Evolutionary conservation across 2,113 vertebrate species (phyloP), one percentile per base, ranked within the genome.

Genomic region (Clarias batrachus): DNA sequence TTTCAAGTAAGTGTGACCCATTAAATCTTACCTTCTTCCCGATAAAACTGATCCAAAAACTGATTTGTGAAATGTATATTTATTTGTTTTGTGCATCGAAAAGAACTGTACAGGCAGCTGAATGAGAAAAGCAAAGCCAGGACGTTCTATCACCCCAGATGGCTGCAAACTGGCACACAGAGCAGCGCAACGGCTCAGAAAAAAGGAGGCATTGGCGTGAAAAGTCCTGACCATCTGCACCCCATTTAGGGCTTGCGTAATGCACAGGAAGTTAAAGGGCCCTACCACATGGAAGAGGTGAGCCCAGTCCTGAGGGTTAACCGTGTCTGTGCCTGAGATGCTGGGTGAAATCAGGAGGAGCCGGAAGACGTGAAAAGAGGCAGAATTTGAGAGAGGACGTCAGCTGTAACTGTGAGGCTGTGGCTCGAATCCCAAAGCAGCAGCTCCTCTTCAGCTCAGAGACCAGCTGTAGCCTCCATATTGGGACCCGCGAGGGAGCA

Each of bases 391-490:
- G 21, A 21, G 60, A 84, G 78, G 17, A 71, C n/a, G 68, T 70
- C 41, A 68, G 37, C 37, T 27, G 80, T 54, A 62, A 37, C 17
- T 3, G 27, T 56, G 70, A 77, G 30, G 30, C 59, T 33, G 37
- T 87, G 86, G 81, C 71, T 78, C 14, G 41, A 73, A 78, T 63
- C 71, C 60, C 70, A 87, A 54, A 68, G 60, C 48, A 37, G 52
- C 71, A 78, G 70, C 81, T 87, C 62, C 86, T 59, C 52, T 83
- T 83, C 33, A 68, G 37, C 23, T 74, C 27, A 77, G 80, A 87
- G 86, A 54, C 80, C 86, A 87, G 86, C 86, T 87, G 86, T 52
- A 83, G 52, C 27, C 52, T 59, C 54, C 81, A 83, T 87, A 87
- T 68, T 83, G 60, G 81, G 59, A 63, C 71, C 63, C 25, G 68